Base-by-base conservation (phyloP, 2,113 vertebrate genomes). In the Taxidea taxus region DNA sequence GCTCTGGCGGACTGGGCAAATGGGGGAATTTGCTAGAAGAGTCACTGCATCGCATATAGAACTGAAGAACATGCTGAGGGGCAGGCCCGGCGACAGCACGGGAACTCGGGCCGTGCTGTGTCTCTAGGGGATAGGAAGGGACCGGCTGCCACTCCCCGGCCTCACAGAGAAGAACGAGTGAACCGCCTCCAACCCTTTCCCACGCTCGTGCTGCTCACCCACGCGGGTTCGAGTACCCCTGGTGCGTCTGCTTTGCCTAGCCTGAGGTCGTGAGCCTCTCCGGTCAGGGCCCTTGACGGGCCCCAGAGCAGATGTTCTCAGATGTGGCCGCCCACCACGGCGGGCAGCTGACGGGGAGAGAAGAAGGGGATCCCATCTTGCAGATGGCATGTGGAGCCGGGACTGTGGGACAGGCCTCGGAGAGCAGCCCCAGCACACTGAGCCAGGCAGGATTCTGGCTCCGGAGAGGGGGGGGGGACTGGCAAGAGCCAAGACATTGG, bases 171-270 rank as follows among this genome's bases (percentile, higher is more conserved):
- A 42, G 60, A 64, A 31, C 2, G 14, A 87, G 23, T 3, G 25
- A 18, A 5, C 62, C 14, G 1, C n/a, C 81, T 60, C 42, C 23
- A 4, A 31, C 62, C 23, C 12, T 16, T 1, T 3, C 18, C 34
- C 49, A 10, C 44, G 2, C 31, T 9, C 3, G 4, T 13, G 10
- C 62, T 47, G 0, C 29, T 70, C 1, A 0, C 27, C 25, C 20
- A 0, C 44, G 2, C 6, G 23, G 11, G 75, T 23, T 51, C 92
- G 31, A 6, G 0, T 0, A 7, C 39, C 20, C 9, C 3, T 0
- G 42, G 37, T 0, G 0, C 3, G 37, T 39, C 44, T 3, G 18
- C 62, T 34, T 62, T 39, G 7, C 51, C 44, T 44, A 51, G 54
- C 44, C 25, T 31, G 1, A 23, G 25, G 15, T 75, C 77, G 0